A percentile compares a stretch with the other conserved stretches of the same genome.
These are phyloP conservation scores for Heterotis niloticus DNA, from an alignment of 2,113 vertebrate species.

Conservation along the genomic window DNA sequence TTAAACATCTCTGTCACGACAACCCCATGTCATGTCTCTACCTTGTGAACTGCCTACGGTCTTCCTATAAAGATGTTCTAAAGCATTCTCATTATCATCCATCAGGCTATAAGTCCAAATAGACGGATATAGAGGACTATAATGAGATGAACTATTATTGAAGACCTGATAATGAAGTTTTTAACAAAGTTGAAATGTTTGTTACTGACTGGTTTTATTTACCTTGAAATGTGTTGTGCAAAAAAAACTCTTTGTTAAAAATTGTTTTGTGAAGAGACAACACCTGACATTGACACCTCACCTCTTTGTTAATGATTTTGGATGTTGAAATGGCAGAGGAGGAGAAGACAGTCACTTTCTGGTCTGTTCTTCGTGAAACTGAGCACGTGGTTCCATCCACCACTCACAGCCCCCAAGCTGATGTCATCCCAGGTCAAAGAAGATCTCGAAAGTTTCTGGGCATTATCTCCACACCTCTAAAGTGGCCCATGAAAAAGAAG, in stretches of 20 bases:
- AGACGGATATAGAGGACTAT: background rate
- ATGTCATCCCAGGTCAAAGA: conserved; percentile 25
- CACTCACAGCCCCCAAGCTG: conserved; percentile 28
- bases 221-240: too few relatives aligned
- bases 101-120: too few relatives aligned
- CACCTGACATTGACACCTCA: conserved; percentile 41
- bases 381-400: conserved; percentile 23
- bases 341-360: conserved; percentile 37
- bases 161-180: background rate
- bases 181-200: background rate
- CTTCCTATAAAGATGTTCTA: too few relatives aligned
- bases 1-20: too few relatives aligned
- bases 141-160: background rate
- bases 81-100: too few relatives aligned
- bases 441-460: conserved; percentile 60
- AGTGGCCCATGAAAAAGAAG: conserved; percentile 71
- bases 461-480: conserved; percentile 76
- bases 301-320: conserved; percentile 27
- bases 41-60: too few relatives aligned
- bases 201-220: background rate
- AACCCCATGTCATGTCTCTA: too few relatives aligned
- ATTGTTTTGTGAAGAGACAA: background rate
- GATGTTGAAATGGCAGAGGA: conserved; percentile 35
- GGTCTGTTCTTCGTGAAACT: conserved; percentile 36
- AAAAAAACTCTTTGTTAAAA: background rate